A percentile compares a stretch with the other conserved stretches of the same genome.
Conservation (phyloP, 2,113 vertebrate genomes). For the Peromyscus polionotus region DNA sequence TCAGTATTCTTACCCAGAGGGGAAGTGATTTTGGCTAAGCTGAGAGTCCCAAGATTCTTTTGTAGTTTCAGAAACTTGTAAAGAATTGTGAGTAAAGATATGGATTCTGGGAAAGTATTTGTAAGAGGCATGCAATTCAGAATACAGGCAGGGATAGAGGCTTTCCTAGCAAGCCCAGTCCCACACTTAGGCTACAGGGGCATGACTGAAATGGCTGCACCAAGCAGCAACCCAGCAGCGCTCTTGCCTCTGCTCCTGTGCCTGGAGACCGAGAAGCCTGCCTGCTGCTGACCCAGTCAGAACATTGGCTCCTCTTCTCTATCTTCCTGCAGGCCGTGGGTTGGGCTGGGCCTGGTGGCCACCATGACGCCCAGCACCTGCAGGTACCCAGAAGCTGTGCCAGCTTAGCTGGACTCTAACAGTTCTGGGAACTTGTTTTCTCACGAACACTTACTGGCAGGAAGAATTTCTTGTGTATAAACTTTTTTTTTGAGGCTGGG, state of each 20-base stretch:
- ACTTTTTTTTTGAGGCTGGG: not conserved
- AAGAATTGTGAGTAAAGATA: not conserved
- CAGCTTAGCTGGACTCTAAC: not conserved
- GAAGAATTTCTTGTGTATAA: not conserved
- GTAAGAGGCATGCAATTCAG: not conserved
- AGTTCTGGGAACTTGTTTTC: rapidly evolving
- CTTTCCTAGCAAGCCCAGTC: rapidly evolving
- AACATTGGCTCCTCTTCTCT: too few species aligned
- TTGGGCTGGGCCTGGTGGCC: not conserved
- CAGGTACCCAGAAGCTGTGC: not conserved
- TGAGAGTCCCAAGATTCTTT: not conserved
- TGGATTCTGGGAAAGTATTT: not conserved
- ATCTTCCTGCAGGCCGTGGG: not conserved
- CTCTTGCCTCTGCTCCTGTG: not conserved
- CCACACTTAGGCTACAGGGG: rapidly evolving
- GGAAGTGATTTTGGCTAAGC: not conserved
- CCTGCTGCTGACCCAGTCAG: rapidly evolving
- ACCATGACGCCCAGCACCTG: rapidly evolving
- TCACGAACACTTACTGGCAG: not conserved
- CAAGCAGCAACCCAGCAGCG: rapidly evolving
- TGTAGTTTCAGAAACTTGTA: not conserved
- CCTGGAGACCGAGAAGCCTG: not conserved
- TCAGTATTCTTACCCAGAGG: rapidly evolving
- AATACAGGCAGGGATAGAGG: not conserved
- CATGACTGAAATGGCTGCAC: rapidly evolving